Evolutionary conservation across 2,888 invertebrate genomes (phyloP).

Genomic region (Caenorhabditis sp.): DNA sequence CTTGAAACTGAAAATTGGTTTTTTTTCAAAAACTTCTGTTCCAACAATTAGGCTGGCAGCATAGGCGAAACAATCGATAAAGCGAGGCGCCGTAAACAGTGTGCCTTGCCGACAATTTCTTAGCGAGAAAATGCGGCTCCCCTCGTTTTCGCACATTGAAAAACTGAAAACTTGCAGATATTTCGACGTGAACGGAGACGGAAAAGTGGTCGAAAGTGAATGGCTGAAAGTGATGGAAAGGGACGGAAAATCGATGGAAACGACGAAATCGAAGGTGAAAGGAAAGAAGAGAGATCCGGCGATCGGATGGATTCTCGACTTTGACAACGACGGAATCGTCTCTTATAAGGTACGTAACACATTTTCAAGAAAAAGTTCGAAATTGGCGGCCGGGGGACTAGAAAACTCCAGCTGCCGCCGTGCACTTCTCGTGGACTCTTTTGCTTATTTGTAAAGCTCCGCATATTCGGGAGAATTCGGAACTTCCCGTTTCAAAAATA

Average conservation of each 20-base stretch:
- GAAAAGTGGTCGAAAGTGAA: constrained; percentile 64
- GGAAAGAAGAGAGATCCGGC: constrained; percentile 76
- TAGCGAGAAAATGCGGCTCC: no score
- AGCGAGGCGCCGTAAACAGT: no score
- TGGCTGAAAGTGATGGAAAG: constrained; percentile 69
- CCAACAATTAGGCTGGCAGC: no score
- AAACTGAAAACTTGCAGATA: constrained; percentile 63
- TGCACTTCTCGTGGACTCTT: no score
- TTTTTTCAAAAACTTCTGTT: not conserved
- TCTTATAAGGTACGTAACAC: constrained; percentile 62
- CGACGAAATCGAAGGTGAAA: constrained; percentile 56
- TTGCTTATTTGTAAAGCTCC: no score
- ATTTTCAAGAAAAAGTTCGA: no score
- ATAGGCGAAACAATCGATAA: no score
- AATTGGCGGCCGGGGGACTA: no score
- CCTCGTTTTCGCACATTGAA: no score
- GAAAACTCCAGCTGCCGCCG: not conserved
- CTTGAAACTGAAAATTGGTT: not conserved
- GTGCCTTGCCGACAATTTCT: no score
- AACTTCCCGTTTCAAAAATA: no score
- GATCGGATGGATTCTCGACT: constrained; percentile 79
- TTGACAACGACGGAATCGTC: constrained; percentile 78
- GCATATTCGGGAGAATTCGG: no score
- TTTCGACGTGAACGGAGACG: constrained; percentile 77
- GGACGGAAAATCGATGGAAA: constrained; percentile 68